phyloP scores from a whole-genome alignment of 2,797 vertebrate genomes.

The Notoglanidium macrostoma region DNA sequence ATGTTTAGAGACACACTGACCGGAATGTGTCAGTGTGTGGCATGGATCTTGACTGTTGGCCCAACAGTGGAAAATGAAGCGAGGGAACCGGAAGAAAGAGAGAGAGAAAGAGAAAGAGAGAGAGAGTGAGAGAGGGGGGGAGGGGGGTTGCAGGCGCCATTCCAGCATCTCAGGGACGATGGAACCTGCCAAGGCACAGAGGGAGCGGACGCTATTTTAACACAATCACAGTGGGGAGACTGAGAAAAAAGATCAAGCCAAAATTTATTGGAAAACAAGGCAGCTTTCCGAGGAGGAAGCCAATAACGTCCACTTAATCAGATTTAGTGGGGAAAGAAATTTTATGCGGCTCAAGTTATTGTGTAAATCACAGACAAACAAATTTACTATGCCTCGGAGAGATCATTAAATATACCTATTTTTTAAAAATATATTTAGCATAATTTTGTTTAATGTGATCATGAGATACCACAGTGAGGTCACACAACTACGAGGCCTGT shows the following conservation, averaged over 20 bases:
- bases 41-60: constrained; percentile 33
- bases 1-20: constrained; percentile 19
- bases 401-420: background rate
- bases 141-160: constrained; percentile 14
- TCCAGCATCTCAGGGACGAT: constrained; percentile 71
- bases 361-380: background rate
- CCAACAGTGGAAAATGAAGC: constrained; percentile 33
- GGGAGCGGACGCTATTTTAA: constrained; percentile 43
- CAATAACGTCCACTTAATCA: background rate
- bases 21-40: constrained; percentile 23
- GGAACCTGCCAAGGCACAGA: constrained; percentile 71
- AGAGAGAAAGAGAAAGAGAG: constrained; percentile 38
- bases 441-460: background rate
- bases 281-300: constrained; percentile 12
- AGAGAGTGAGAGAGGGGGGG: constrained; percentile 46
- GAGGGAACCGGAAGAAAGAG: constrained; percentile 36
- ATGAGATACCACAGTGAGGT: background rate
- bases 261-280: constrained; percentile 38
- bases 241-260: constrained; percentile 35
- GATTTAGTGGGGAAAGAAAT: background rate
- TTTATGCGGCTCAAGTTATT: background rate
- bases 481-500: background rate
- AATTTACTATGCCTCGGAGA: background rate
- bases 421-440: background rate
- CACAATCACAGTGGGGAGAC: constrained; percentile 19